Evolutionary conservation across 2,797 vertebrate genomes (phyloP).

Genomic region (Ambastaia sidthimunki): DNA sequence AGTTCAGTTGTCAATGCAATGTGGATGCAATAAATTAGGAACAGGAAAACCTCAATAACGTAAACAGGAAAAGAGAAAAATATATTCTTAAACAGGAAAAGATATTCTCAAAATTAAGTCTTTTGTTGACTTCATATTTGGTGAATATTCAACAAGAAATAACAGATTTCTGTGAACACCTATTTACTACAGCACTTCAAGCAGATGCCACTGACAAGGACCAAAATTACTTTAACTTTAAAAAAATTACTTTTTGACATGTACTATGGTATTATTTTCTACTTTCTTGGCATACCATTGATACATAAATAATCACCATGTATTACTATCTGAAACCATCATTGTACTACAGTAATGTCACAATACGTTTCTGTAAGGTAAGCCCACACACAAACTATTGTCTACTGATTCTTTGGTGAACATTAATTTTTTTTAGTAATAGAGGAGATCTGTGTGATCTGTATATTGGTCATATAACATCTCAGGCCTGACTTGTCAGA

Average conservation of each 20-base stretch:
- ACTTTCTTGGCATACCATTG: neutral
- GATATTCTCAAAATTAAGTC: neutral
- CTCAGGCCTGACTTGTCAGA: constrained; percentile 72
- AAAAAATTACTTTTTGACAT: neutral
- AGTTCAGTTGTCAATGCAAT: constrained; percentile 19
- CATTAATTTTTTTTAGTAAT: constrained; percentile 9
- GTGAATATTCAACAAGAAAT: neutral
- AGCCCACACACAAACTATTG: neutral
- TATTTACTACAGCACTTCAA: neutral
- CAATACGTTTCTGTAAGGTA: neutral
- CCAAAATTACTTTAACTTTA: too few relatives aligned
- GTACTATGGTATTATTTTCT: neutral
- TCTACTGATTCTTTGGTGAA: neutral
- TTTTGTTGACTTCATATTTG: neutral
- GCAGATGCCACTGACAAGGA: neutral
- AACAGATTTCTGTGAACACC: neutral
- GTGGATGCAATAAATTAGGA: constrained; percentile 19
- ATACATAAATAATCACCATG: neutral
- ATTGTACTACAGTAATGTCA: neutral
- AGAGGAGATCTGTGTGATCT: constrained; percentile 46
- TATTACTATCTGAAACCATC: neutral
- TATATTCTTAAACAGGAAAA: too few relatives aligned
- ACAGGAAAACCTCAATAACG: neutral
- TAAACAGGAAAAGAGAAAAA: neutral
- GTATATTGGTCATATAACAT: constrained; percentile 63